Evolutionary conservation across 2,888 invertebrate species (phyloP).

Genomic region (Limnephilus auricula): DNA sequence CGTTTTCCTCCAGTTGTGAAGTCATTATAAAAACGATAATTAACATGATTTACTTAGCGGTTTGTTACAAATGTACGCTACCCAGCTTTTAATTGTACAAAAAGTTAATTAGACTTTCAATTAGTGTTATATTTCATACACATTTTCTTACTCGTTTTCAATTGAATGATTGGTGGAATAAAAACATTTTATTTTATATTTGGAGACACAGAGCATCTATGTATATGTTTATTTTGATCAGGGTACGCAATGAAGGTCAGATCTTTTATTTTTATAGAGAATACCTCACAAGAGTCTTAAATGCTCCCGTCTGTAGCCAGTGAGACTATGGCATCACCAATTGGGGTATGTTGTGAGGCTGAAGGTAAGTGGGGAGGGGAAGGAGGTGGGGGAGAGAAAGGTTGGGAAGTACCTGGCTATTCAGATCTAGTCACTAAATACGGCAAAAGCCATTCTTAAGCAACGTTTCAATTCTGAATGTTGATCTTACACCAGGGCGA

Average conservation of each 20-base stretch:
- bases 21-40: neutral
- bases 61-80: neutral
- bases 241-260: neutral
- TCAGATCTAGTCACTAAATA: too few species aligned
- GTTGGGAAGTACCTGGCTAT: too few species aligned
- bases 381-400: too few species aligned
- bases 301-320: too few species aligned
- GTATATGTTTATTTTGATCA: neutral
- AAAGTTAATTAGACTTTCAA: neutral
- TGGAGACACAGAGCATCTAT: neutral
- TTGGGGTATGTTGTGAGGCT: too few species aligned
- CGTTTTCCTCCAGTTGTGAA: neutral
- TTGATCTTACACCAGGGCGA: too few species aligned
- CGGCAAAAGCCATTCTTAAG: too few species aligned
- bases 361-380: too few species aligned
- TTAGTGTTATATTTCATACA: neutral
- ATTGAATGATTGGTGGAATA: neutral
- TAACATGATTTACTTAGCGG: neutral
- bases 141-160: neutral
- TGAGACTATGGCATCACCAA: too few species aligned
- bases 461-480: too few species aligned
- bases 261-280: too few species aligned
- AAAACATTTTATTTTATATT: neutral
- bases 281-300: too few species aligned
- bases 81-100: neutral